These are phyloP conservation scores for Lamprotornis superbus DNA, from an alignment of 2,113 vertebrate species.

Conservation along the genomic window DNA sequence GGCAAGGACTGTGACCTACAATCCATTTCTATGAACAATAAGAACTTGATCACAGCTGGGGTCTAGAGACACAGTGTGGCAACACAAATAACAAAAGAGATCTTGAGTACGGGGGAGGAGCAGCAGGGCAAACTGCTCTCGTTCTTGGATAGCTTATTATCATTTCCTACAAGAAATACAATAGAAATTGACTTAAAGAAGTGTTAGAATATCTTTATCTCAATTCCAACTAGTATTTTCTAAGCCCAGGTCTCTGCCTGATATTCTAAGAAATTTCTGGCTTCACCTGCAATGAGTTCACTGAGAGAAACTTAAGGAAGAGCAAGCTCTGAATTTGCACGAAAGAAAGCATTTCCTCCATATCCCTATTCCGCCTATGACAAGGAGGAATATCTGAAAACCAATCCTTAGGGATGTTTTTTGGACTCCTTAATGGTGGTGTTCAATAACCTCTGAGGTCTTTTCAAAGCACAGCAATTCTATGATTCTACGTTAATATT, in stretches of 20 bases:
- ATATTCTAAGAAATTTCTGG: background rate
- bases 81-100: slow-evolving; percentile 3
- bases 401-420: background rate
- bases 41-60: background rate
- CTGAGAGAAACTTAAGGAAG: background rate
- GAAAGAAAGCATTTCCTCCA: background rate
- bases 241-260: background rate
- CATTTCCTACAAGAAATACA: background rate
- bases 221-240: background rate
- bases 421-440: background rate
- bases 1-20: background rate
- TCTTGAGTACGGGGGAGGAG: background rate
- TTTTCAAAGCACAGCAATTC: background rate
- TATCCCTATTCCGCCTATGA: background rate
- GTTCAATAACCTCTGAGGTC: background rate
- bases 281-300: background rate
- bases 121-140: background rate
- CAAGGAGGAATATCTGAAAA: background rate
- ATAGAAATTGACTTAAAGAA: background rate
- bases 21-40: background rate
- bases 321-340: background rate
- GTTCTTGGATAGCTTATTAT: background rate
- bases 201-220: background rate
- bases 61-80: background rate
- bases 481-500: background rate